Base-by-base conservation (phyloP, 2,797 vertebrate species). In the Poeciliopsis infans region DNA sequence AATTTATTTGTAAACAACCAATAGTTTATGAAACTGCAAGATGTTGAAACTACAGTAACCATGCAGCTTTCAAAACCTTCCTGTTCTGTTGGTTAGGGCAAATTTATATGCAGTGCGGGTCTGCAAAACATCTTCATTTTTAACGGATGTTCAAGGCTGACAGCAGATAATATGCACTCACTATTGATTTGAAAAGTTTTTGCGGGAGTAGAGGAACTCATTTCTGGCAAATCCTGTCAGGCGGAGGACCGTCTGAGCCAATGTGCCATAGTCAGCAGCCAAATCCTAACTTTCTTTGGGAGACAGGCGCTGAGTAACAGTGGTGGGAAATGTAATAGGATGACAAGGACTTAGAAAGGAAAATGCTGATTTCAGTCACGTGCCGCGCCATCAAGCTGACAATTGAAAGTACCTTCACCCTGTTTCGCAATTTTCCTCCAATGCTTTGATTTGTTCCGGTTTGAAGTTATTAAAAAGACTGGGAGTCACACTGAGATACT, bases 171-270 rank as follows among this genome's bases (percentile, higher is more conserved):
- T 81, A 72, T 82, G 78, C 75, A 72, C 77, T 85, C 85, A 83
- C 83, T 78, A 83, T 39, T 90, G 91, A 87, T 87, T 91, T 86
- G 77, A 73, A 81, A 85, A 86, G 78, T 89, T 92, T 86, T 79
- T 70, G 57, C 16, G 11, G 53, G 69, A 74, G 66, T 31, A 49
- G 82, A 59, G 71, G 0, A 80, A 71, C 64, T 68, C 16, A 68
- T 77, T 81, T 79, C 85, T 85, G 87, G 79, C 84, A 86, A 78
- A 74, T 79, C 83, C 49, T 79, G 55, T 77, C 74, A 74, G 18
- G 72, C 61, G 28, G 23, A 46, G 74, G 68, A 75, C 74, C 25
- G 78, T 83, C 73, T 64, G 73, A 88, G 83, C 77, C 74, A 80
- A 83, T 64, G 78, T 77, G 79, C 77, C 81, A 70, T 43, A 79